Evolutionary conservation across 1,140 invertebrate species (phyloP), one percentile per base, ranked within the genome.

Genomic region (Manduca sexta): DNA sequence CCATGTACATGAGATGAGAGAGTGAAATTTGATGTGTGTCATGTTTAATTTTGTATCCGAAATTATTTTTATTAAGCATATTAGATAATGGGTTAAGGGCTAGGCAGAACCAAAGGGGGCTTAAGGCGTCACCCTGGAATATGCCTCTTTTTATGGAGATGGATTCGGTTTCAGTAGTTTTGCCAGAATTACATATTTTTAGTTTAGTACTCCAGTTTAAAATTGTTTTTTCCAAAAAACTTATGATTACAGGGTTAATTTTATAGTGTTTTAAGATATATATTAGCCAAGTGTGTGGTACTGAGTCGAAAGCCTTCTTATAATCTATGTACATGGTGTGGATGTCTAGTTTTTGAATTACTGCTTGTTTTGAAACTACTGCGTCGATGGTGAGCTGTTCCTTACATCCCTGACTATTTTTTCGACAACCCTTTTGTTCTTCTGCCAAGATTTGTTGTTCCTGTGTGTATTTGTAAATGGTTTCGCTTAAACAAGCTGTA

Each of bases 221-320:
- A 2, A 21, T 21, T 3, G 7, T 21, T 21, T 2, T 21, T 21
- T 21, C 7, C 7, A 21, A 21, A 21, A 21, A 21, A 3, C 21
- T 2, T 21, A 21, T 21, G 2, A 21, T 2, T 21, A 7, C 7
- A 21, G 21, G 21, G 21, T 21, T 2, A 3, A 21, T 21, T 21
- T 21, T 21, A 7, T 21, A 21, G 21, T 21, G 21, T 21, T 21
- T 7, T 3, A 21, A 7, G 1, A 51, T 18, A 7, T 58, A 12
- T 17, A 59, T 3, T 5, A 59, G 35, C 56, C 56, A 59, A 29
- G 14, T 48, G n/a, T 59, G 56, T 7, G 56, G 56, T 8, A 57
- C 49, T 0, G 49, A 57, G 16, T 57, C 55, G 37, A 49, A 57
- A 0, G 55, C 55, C 16, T 57, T 58, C 16, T 46, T 17, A 18